Base-by-base conservation (phyloP, 2,888 invertebrate genomes). In the Oligia latruncula region DNA sequence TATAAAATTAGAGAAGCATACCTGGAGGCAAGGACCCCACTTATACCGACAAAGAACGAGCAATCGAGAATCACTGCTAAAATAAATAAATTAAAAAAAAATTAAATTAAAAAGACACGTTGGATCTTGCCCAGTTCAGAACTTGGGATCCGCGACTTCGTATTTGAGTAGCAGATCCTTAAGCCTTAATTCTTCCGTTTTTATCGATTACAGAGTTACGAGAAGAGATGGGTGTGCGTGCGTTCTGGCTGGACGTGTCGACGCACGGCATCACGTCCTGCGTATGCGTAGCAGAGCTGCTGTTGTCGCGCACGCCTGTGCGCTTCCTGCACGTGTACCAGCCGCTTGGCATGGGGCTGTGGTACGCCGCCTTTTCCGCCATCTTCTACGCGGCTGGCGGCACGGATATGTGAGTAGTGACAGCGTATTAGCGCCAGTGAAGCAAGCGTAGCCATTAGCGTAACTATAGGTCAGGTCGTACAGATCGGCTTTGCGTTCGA, bases 371-470 rank as follows among this genome's bases (percentile, higher is more conserved):
- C 82, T 99, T 98, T 94, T 97, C 97, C 68, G 95, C 97, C 60
- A 96, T 98, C 74, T 99, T 98, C 94, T 98, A 97, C 92, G 93
- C 97, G 40, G 97, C 98, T 49, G 98, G 98, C 6, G 98, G 98
- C n/a, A 97, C 97, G n/a, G 98, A 98, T 92, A 97, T 97, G 97
- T 97, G 92, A 93, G 97, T 95, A 79, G 4, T 17, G 15, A 20
- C n/a, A 66, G 52, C 4, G 3, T 46, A 29, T 29, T 29, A 29
- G 15, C 9, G 29, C 15, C 6, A 60, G 9, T 17, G 4, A 72
- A 72, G n/a, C 35, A n/a, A 15, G 8, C n/a, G 23, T 46, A 71
- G 46, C 23, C n/a, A 13, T 13, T 49, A 35, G 4, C 49, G n/a
- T 74, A 70, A 43, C 1, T 35, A 55, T n/a, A 70, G 40, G n/a